Conservation (phyloP, 2,888 invertebrate species). For the Calliphora vomitoria region DNA sequence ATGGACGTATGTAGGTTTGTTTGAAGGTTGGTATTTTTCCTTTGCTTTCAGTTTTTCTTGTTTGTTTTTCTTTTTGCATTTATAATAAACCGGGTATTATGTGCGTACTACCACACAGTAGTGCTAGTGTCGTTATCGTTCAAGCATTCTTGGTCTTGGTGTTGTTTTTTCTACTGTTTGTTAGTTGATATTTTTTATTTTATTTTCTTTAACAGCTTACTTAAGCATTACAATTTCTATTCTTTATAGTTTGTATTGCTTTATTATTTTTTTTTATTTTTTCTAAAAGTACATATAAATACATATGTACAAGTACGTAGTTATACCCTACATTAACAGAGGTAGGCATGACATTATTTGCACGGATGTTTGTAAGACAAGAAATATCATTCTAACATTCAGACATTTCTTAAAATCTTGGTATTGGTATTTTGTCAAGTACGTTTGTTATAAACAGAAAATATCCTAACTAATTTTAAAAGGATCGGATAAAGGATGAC, state of each 20-base stretch:
- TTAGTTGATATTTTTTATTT: neutral
- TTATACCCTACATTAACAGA: neutral
- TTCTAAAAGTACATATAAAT: neutral
- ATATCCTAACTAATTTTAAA: too few relatives aligned
- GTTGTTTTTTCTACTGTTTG: neutral
- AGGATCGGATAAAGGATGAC: too few relatives aligned
- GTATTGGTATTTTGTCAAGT: too few relatives aligned
- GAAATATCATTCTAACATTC: too few relatives aligned
- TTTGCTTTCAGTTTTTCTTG: neutral
- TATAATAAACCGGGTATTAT: neutral
- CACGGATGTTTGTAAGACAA: too few relatives aligned
- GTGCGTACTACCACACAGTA: constrained; percentile 2
- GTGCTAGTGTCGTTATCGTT: constrained; percentile 11
- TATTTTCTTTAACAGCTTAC: constrained; percentile 26
- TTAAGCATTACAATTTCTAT: constrained; percentile 47
- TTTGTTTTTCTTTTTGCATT: neutral
- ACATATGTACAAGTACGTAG: too few relatives aligned
- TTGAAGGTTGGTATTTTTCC: constrained; percentile 4
- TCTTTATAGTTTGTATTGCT: constrained; percentile 21
- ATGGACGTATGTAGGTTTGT: neutral
- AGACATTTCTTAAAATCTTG: too few relatives aligned
- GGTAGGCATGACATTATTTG: too few relatives aligned
- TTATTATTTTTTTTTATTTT: constrained; percentile 11
- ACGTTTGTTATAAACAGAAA: too few relatives aligned
- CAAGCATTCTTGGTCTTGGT: neutral